These are phyloP conservation scores for Ligdia adustata DNA, from an alignment of 2,888 invertebrate genomes.

Conservation along the genomic window DNA sequence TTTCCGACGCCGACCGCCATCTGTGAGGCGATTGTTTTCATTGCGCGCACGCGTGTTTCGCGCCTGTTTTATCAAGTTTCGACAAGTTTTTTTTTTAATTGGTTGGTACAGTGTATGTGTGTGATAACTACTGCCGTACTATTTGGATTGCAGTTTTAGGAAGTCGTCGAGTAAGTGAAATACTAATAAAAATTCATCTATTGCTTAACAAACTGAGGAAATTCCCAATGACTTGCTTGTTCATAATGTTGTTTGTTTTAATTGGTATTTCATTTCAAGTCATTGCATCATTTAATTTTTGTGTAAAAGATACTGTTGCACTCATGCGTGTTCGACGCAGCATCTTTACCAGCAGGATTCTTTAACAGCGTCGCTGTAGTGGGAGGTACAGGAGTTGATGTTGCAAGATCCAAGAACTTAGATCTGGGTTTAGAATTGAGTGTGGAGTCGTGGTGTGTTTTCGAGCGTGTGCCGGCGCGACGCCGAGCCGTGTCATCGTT, in stretches of 20 bases:
- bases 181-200: conserved; percentile 10
- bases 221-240: neutral
- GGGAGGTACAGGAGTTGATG: neutral
- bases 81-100: conserved; percentile 68
- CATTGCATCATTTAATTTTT: conserved; percentile 28
- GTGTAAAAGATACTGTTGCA: no score
- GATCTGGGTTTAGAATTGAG: neutral
- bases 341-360: no score
- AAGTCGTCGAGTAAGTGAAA: conserved; percentile 58
- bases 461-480: conserved; percentile 61
- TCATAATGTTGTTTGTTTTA: conserved; percentile 3
- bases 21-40: conserved; percentile 74
- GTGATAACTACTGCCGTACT: conserved; percentile 12
- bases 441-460: conserved; percentile 35
- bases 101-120: conserved; percentile 56
- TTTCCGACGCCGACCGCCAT: conserved; percentile 75
- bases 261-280: conserved; percentile 19
- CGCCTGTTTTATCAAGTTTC: conserved; percentile 69
- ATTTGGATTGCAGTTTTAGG: conserved; percentile 76
- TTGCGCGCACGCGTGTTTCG: conserved; percentile 74
- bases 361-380: no score
- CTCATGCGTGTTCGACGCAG: neutral
- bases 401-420: no score
- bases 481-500: conserved; percentile 81
- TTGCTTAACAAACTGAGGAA: conserved; percentile 7